phyloP scores from a whole-genome alignment of 2,113 vertebrate genomes.

The Eurypyga helias region DNA sequence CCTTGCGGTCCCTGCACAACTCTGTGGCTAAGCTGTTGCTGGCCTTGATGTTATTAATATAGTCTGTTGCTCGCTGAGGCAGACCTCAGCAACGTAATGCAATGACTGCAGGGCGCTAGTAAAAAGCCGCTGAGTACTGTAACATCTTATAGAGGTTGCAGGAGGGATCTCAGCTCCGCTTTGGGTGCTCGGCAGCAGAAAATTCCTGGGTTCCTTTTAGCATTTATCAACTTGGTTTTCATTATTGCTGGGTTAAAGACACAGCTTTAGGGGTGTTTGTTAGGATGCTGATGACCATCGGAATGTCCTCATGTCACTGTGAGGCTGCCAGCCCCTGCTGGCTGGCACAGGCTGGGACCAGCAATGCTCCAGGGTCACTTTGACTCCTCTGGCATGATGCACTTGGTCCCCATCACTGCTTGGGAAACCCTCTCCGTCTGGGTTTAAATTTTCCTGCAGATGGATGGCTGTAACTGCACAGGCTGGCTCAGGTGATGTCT shows the following conservation, averaged over 20 bases:
- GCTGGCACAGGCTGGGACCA: not conserved
- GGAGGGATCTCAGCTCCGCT: not conserved
- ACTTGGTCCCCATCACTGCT: accelerated
- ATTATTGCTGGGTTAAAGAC: not conserved
- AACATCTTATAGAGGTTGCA: not conserved
- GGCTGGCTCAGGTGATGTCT: not conserved
- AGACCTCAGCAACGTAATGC: not conserved
- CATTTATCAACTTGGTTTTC: not conserved
- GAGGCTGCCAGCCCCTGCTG: no score
- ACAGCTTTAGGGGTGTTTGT: not conserved
- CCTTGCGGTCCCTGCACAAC: not conserved
- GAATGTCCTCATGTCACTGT: accelerated
- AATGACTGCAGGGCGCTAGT: not conserved
- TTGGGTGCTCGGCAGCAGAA: not conserved
- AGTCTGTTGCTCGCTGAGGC: not conserved
- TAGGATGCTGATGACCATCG: not conserved
- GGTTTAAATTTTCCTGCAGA: no score
- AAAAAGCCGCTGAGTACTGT: not conserved
- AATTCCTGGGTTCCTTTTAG: not conserved
- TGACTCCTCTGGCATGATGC: accelerated
- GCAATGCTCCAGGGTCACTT: no score
- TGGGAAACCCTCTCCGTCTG: not conserved
- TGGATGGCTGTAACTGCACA: not conserved
- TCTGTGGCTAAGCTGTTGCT: not conserved
- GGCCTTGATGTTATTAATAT: not conserved